These are phyloP conservation scores for Heteropelma amictum DNA, from an alignment of 2,888 invertebrate species.

Conservation along the genomic window DNA sequence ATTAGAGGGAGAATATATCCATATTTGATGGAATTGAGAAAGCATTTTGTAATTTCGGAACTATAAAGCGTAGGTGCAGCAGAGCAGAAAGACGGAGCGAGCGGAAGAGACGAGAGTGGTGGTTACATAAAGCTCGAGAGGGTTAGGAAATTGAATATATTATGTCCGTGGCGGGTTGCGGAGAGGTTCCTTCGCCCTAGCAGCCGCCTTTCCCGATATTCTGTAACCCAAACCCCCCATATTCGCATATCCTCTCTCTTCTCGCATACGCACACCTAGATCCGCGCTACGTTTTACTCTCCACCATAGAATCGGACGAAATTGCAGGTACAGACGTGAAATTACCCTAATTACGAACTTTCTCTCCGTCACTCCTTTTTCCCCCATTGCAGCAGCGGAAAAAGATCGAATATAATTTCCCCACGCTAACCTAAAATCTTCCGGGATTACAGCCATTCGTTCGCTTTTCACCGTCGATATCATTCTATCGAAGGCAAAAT, in stretches of 20 bases:
- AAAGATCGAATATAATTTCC: background rate
- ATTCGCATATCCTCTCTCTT: background rate
- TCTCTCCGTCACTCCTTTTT: background rate
- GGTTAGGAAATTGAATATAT: slow-evolving; percentile 62
- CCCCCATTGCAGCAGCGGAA: background rate
- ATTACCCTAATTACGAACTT: slow-evolving; percentile 61
- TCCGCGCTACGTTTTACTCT: slow-evolving; percentile 11
- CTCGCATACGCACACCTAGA: background rate
- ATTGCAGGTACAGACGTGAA: slow-evolving; percentile 56
- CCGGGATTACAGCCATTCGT: background rate
- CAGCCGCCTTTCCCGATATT: slow-evolving; percentile 41
- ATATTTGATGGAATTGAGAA: background rate
- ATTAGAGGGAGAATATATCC: background rate
- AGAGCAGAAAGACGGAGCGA: no score
- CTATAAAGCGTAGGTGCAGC: background rate
- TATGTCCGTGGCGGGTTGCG: slow-evolving; percentile 48
- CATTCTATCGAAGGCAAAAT: slow-evolving; percentile 22
- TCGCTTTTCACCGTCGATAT: background rate
- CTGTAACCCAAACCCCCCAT: background rate
- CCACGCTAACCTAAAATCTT: background rate
- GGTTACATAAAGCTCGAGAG: slow-evolving; percentile 11
- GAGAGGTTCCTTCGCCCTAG: slow-evolving; percentile 47
- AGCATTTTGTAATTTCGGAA: background rate
- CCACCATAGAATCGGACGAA: slow-evolving; percentile 55
- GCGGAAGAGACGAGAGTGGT: background rate